These are phyloP conservation scores for Samia ricini DNA, from an alignment of 1,140 invertebrate species.

Conservation along the genomic window DNA sequence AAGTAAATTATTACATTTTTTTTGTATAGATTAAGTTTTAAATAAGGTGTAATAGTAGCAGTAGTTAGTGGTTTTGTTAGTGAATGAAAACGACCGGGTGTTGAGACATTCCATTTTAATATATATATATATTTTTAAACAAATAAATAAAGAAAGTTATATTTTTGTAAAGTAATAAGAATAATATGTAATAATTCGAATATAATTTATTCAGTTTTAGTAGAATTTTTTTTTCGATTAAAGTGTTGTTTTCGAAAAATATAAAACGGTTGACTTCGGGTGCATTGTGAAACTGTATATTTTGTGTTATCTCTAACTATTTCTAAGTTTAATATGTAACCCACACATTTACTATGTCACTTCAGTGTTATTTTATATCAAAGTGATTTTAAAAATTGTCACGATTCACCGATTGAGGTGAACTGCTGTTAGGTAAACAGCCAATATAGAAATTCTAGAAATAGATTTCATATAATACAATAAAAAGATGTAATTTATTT, in stretches of 20 bases:
- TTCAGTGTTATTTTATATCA: background rate
- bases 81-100: constrained; percentile 37
- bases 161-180: constrained; percentile 60
- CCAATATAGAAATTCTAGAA: too few species aligned
- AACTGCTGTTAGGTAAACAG: too few species aligned
- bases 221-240: constrained; percentile 54
- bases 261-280: constrained; percentile 51
- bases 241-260: constrained; percentile 51
- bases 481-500: too few species aligned
- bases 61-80: constrained; percentile 53
- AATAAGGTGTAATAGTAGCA: constrained; percentile 41
- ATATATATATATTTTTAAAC: constrained; percentile 4
- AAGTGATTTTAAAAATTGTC: too few species aligned
- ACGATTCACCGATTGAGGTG: too few species aligned
- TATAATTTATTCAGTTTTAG: constrained; percentile 70
- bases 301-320: constrained; percentile 10
- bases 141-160: constrained; percentile 31
- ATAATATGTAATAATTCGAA: constrained; percentile 55
- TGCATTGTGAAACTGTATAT: constrained; percentile 39
- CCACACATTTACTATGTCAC: background rate
- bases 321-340: background rate
- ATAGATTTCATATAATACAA: too few species aligned
- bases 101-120: constrained; percentile 46
- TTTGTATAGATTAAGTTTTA: constrained; percentile 44
- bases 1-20: constrained; percentile 64